Conservation (phyloP, 2,888 invertebrate species). For the Troilus luridus region DNA sequence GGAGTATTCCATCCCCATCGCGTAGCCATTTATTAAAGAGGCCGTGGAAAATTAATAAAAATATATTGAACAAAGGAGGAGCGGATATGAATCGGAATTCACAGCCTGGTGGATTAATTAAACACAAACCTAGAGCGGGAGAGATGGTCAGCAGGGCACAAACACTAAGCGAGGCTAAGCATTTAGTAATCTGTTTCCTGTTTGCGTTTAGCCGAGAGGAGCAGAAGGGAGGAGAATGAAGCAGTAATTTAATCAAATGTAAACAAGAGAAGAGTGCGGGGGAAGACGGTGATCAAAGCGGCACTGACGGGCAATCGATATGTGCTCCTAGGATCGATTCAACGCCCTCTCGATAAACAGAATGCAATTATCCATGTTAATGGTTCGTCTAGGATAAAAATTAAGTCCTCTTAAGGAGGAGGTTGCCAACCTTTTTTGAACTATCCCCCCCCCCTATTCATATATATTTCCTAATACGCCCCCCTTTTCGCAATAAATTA, state of each 20-base stretch:
- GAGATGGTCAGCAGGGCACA: conserved; percentile 38
- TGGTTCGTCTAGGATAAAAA: neutral
- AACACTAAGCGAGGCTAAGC: conserved; percentile 27
- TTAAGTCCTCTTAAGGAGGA: too few species aligned
- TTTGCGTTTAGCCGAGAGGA: neutral
- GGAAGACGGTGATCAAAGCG: neutral
- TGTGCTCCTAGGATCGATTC: neutral
- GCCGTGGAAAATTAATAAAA: neutral
- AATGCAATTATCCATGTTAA: neutral
- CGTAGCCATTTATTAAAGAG: neutral
- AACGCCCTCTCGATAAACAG: neutral
- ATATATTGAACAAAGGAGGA: neutral
- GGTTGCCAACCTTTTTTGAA: too few species aligned
- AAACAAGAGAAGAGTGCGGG: neutral
- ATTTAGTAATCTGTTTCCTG: conserved; percentile 43
- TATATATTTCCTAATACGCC: too few species aligned
- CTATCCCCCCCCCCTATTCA: too few species aligned
- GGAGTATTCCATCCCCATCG: neutral
- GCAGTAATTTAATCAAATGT: conserved; percentile 32
- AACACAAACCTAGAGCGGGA: conserved; percentile 1
- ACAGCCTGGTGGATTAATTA: conserved; percentile 44
- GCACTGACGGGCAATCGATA: neutral
- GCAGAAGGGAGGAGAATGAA: neutral
- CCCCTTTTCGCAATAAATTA: too few species aligned
- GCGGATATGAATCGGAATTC: conserved; percentile 16